These are phyloP conservation scores for Volucella inflata DNA, from an alignment of 2,888 invertebrate species.

Conservation along the genomic window DNA sequence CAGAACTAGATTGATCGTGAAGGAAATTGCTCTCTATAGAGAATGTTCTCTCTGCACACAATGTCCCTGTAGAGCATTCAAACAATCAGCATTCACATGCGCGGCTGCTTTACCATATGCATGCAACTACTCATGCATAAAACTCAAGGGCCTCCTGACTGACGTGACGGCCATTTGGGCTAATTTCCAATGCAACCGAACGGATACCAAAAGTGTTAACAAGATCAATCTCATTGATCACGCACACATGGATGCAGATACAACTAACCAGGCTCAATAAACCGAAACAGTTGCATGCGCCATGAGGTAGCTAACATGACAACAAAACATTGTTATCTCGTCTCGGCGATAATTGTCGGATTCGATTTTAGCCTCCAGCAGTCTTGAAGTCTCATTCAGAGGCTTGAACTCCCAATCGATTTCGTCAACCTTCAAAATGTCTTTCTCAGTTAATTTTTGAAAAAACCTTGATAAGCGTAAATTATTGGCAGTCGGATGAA, in stretches of 20 bases:
- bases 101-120: constrained; percentile 20
- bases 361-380: constrained; percentile 28
- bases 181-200: constrained; percentile 47
- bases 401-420: constrained; percentile 8
- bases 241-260: constrained; percentile 36
- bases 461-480: constrained; percentile 28
- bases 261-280: not conserved
- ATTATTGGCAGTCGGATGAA: constrained; percentile 41
- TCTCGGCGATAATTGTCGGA: constrained; percentile 45
- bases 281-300: constrained; percentile 39
- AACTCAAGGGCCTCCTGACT: constrained; percentile 51
- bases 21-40: constrained; percentile 31
- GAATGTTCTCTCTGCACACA: not conserved
- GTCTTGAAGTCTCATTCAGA: constrained; percentile 24
- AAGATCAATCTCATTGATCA: constrained; percentile 73
- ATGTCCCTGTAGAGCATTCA: constrained; percentile 1
- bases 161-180: constrained; percentile 13
- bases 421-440: constrained; percentile 68
- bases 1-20: constrained; percentile 7
- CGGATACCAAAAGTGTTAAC: constrained; percentile 60
- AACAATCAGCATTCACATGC: constrained; percentile 3
- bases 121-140: constrained; percentile 54
- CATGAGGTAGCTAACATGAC: not conserved
- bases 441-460: constrained; percentile 38
- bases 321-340: constrained; percentile 47